phyloP scores from a whole-genome alignment of 1,140 invertebrate species.

The Bombus superbus region DNA sequence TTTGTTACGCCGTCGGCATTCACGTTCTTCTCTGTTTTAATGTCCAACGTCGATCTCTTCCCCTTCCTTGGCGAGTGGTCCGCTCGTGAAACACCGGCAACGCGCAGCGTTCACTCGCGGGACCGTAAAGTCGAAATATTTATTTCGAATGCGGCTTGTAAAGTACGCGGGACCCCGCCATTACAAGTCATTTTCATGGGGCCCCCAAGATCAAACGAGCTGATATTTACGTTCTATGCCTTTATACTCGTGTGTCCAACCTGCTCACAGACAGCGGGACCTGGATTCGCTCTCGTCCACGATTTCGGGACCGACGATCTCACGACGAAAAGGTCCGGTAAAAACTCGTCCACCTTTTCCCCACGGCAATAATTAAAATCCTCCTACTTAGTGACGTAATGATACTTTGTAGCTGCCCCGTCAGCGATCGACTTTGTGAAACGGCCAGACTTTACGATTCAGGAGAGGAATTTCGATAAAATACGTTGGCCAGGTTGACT shows the following conservation, averaged over 20 bases:
- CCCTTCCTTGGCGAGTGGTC: neutral
- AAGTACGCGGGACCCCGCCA: constrained; percentile 72
- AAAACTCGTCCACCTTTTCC: neutral
- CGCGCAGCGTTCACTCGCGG: constrained; percentile 61
- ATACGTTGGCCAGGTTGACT: neutral
- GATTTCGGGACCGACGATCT: neutral
- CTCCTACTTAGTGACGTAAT: neutral
- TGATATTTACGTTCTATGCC: constrained; percentile 72
- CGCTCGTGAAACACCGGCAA: constrained; percentile 59
- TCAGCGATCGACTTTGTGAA: constrained; percentile 7
- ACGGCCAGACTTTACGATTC: neutral
- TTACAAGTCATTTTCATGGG: constrained; percentile 74
- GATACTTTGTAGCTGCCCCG: neutral
- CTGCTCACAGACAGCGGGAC: neutral
- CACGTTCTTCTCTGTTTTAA: constrained; percentile 61
- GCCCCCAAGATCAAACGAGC: constrained; percentile 67
- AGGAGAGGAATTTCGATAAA: neutral
- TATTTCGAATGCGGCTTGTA: constrained; percentile 74
- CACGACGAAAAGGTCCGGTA: neutral
- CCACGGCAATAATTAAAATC: constrained; percentile 11
- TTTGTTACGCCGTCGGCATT: constrained; percentile 42
- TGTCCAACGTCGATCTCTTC: constrained; percentile 51
- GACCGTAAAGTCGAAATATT: constrained; percentile 76
- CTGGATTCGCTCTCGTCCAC: neutral
- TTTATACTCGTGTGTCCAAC: constrained; percentile 58